Percentiles rank a stretch among this genome's conserved stretches.
Conservation (phyloP, 2,797 vertebrate genomes). For the Siniperca obscura region DNA sequence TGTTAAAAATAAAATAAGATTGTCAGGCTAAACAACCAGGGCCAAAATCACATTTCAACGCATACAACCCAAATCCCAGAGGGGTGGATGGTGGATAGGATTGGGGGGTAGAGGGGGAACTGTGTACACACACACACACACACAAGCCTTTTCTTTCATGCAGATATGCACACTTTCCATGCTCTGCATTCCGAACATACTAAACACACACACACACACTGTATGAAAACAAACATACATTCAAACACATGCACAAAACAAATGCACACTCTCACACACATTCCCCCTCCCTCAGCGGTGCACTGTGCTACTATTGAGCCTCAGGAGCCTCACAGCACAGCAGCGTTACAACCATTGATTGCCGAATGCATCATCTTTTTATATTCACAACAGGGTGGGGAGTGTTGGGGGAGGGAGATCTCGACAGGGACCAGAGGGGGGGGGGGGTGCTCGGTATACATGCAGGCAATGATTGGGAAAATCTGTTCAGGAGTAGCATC, state of each 20-base stretch:
- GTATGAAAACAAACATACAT: constrained; percentile 27
- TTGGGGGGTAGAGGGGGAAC: neutral
- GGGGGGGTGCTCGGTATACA: constrained; percentile 5
- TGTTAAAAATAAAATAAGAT: constrained; percentile 76
- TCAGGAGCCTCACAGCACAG: constrained; percentile 61
- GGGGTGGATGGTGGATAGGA: neutral
- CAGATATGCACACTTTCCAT: constrained; percentile 28
- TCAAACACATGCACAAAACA: constrained; percentile 40
- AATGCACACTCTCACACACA: constrained; percentile 16
- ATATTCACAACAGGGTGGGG: constrained; percentile 39
- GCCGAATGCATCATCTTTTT: constrained; percentile 64
- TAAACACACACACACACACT: constrained; percentile 15
- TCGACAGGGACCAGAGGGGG: constrained; percentile 3
- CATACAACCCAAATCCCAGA: constrained; percentile 43
- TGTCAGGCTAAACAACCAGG: constrained; percentile 52
- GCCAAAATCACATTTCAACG: constrained; percentile 60
- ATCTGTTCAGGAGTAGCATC: constrained; percentile 31
- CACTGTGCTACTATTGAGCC: constrained; percentile 51
- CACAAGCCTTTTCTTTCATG: neutral
- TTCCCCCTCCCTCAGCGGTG: constrained; percentile 37
- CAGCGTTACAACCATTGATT: constrained; percentile 66
- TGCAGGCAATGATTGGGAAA: constrained; percentile 40
- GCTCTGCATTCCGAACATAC: constrained; percentile 28
- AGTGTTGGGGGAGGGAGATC: constrained; percentile 15
- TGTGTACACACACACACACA: constrained; percentile 2